These are phyloP conservation scores for Tachina grossa DNA, from an alignment of 2,888 invertebrate species.

Conservation along the genomic window DNA sequence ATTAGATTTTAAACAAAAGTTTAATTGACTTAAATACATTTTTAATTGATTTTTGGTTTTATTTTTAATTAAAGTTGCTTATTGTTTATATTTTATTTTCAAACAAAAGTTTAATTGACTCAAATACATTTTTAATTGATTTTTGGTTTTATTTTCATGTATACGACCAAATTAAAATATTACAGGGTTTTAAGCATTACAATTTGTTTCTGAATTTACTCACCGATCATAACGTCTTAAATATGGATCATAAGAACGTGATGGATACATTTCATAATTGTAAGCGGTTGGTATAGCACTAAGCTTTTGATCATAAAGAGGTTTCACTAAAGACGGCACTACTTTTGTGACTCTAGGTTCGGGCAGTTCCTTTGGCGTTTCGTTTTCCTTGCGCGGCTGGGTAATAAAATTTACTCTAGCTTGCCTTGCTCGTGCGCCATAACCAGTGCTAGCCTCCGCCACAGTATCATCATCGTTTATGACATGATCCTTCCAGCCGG, in stretches of 20 bases:
- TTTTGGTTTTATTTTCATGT: too few species aligned
- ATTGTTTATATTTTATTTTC: too few species aligned
- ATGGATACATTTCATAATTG: conserved; percentile 79
- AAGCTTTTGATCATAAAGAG: conserved; percentile 72
- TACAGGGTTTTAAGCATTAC: background rate
- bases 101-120: too few species aligned
- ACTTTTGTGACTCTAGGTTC: conserved; percentile 73
- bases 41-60: too few species aligned
- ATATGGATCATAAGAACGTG: conserved; percentile 81
- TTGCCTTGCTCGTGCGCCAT: conserved; percentile 84
- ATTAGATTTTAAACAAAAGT: too few species aligned
- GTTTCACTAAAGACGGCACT: conserved; percentile 70
- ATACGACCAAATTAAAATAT: too few species aligned
- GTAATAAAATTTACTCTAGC: conserved; percentile 88
- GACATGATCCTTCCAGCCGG: conserved; percentile 82
- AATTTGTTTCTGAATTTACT: conserved; percentile 45
- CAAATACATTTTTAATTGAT: too few species aligned
- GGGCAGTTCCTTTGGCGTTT: conserved; percentile 72
- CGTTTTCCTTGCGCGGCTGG: conserved; percentile 83
- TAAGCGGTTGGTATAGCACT: conserved; percentile 71
- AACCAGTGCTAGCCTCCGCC: conserved; percentile 84
- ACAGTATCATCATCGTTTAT: conserved; percentile 81
- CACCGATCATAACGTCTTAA: conserved; percentile 82
- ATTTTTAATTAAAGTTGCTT: too few species aligned
- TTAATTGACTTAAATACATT: too few species aligned